Evolutionary conservation across 2,797 vertebrate species (phyloP).

Genomic region (Enteromius treurensis): DNA sequence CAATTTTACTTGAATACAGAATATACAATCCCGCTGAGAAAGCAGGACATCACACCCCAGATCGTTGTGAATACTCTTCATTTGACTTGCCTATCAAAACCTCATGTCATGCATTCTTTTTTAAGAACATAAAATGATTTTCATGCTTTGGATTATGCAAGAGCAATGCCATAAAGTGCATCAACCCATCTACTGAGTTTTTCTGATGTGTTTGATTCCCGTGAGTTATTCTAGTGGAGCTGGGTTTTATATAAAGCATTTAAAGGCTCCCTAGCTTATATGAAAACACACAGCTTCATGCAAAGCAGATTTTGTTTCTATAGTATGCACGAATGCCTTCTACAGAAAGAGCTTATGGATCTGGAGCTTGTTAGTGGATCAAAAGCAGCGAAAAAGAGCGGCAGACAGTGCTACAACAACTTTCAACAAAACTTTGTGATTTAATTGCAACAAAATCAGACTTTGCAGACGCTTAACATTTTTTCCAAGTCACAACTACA

Average conservation of each 20-base stretch:
- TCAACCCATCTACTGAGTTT: not conserved
- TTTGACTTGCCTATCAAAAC: conserved; percentile 16
- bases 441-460: conserved; percentile 1
- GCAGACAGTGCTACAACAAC: conserved; percentile 45
- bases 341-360: conserved; percentile 9
- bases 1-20: not conserved
- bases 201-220: conserved; percentile 5
- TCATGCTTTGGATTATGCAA: conserved; percentile 14
- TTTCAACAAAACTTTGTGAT: not conserved
- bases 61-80: conserved; percentile 5
- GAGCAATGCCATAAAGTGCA: not conserved
- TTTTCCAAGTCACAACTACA: conserved; percentile 36
- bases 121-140: conserved; percentile 4
- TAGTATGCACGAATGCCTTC: not conserved
- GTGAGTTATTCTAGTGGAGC: not conserved
- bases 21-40: not conserved
- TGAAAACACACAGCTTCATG: conserved; percentile 10
- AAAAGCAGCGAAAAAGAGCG: conserved; percentile 18
- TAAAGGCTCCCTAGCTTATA: not conserved
- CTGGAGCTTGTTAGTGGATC: conserved; percentile 22
- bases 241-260: conserved; percentile 6
- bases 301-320: conserved; percentile 32
- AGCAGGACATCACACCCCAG: conserved; percentile 7
- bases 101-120: conserved; percentile 26
- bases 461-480: not conserved